These are phyloP conservation scores for Phymorhynchus buccinoides DNA, from an alignment of 1,140 invertebrate species.

Conservation along the genomic window DNA sequence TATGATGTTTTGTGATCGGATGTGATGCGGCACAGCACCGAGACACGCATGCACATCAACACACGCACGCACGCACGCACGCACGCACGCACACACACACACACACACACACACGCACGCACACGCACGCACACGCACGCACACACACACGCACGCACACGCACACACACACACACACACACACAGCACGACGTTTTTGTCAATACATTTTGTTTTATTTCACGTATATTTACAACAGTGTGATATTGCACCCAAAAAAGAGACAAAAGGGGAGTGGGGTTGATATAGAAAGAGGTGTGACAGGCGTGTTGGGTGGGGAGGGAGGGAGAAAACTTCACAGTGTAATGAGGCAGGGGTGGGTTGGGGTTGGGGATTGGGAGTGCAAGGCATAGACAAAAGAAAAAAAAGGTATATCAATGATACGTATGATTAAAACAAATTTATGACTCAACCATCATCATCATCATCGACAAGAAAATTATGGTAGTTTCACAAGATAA, in stretches of 20 bases:
- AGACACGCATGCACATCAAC: constrained; percentile 22
- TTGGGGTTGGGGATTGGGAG: neutral
- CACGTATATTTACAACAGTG: constrained; percentile 16
- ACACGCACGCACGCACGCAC: constrained; percentile 19
- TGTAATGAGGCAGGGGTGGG: neutral
- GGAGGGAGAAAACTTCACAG: neutral
- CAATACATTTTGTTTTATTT: constrained; percentile 36
- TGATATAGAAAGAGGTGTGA: neutral
- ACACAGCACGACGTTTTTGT: constrained; percentile 41
- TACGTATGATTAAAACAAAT: no score
- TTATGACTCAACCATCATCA: no score
- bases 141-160: constrained; percentile 35
- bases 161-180: constrained; percentile 43
- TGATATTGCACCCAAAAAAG: neutral
- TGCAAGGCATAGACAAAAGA: no score
- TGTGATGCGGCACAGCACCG: neutral
- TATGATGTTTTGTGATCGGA: no score
- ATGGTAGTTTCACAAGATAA: no score
- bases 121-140: constrained; percentile 22
- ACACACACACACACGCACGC: constrained; percentile 27
- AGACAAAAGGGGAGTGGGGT: neutral
- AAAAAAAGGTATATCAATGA: no score
- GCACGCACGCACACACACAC: constrained; percentile 24
- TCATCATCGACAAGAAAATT: no score
- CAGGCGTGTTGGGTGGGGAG: neutral